phyloP scores from a whole-genome alignment of 2,888 invertebrate genomes.

The Parnassius smintheus region DNA sequence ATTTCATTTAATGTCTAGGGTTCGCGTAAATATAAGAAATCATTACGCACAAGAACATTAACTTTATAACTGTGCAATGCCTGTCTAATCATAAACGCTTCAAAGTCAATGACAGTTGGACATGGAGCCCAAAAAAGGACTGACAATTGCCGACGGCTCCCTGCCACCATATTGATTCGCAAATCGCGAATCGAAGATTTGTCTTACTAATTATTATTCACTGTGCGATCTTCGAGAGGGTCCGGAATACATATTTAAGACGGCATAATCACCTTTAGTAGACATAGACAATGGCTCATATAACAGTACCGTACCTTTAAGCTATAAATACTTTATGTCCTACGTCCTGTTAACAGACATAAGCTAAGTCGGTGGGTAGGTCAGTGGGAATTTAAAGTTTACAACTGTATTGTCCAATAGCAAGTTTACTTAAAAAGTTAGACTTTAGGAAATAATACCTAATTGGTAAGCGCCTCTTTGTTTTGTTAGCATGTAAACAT shows the following conservation, averaged over 20 bases:
- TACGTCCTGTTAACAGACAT: neutral
- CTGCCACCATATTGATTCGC: slow-evolving; percentile 32
- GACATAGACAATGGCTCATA: slow-evolving; percentile 21
- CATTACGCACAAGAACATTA: no score
- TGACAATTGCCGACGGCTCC: slow-evolving; percentile 39
- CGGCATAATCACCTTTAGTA: slow-evolving; percentile 23
- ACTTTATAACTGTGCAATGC: neutral
- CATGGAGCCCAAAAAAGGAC: slow-evolving; percentile 56
- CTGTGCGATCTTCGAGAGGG: neutral
- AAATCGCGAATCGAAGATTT: slow-evolving; percentile 22
- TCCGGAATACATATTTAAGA: slow-evolving; percentile 15
- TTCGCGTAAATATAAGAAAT: no score
- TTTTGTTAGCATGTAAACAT: no score
- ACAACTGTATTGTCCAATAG: neutral
- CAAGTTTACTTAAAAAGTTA: neutral
- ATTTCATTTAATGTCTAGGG: no score
- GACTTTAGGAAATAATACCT: no score
- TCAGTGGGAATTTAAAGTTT: neutral
- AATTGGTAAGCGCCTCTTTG: no score
- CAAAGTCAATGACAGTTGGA: slow-evolving; percentile 61
- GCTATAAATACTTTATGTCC: slow-evolving; percentile 13
- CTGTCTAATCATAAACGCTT: slow-evolving; percentile 10
- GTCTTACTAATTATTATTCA: slow-evolving; percentile 22
- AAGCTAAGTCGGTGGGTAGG: neutral
- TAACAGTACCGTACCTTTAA: slow-evolving; percentile 19